phyloP scores from a whole-genome alignment of 2,888 invertebrate genomes.

The Nomada hirtipes region DNA sequence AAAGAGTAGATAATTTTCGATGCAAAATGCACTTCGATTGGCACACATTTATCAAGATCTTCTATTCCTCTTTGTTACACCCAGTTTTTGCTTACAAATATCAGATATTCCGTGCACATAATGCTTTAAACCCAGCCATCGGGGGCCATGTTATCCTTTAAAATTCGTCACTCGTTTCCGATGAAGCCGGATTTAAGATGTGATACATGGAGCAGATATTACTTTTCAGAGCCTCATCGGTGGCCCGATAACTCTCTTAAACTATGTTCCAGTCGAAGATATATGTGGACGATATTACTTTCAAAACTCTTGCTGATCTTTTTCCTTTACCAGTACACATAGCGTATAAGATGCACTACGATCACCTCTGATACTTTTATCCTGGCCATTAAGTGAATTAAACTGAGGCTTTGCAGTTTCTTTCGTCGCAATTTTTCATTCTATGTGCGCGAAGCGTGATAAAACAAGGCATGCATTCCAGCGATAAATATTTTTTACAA shows the following conservation, averaged over 20 bases:
- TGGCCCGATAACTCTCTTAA: conserved; percentile 35
- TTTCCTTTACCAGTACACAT: not conserved
- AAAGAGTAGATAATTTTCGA: too few relatives aligned
- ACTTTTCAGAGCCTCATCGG: conserved; percentile 35
- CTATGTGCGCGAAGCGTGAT: too few relatives aligned
- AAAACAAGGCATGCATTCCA: too few relatives aligned
- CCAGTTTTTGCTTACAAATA: not conserved
- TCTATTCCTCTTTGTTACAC: too few relatives aligned
- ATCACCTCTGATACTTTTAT: not conserved
- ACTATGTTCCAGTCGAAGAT: conserved; percentile 24
- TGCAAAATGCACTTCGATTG: not conserved
- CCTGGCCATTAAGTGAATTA: conserved; percentile 18
- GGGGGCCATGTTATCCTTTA: not conserved
- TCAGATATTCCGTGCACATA: not conserved
- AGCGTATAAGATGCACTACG: not conserved
- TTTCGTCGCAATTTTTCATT: not conserved
- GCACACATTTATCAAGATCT: not conserved
- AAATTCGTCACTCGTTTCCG: conserved; percentile 18
- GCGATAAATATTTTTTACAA: too few relatives aligned
- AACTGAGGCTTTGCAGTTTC: not conserved
- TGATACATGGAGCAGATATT: conserved; percentile 38
- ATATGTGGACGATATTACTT: conserved; percentile 33
- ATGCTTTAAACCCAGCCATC: not conserved
- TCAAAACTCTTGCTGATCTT: not conserved
- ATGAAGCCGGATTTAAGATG: conserved; percentile 31